Base-by-base conservation (phyloP, 2,113 vertebrate species). In the Apus apus region DNA sequence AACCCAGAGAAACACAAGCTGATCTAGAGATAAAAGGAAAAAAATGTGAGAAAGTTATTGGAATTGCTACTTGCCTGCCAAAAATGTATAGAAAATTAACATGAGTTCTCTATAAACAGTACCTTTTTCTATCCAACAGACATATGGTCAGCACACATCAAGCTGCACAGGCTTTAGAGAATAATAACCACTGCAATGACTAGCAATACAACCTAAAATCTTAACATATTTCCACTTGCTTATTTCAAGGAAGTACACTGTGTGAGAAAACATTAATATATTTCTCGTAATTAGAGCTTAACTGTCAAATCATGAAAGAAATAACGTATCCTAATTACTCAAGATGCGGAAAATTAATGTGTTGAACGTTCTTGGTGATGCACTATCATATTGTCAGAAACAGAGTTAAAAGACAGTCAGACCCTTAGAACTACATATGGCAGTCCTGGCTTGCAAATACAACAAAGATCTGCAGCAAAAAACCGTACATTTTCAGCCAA, bases 61-160 rank as follows among this genome's bases (percentile, higher is more conserved):
- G 27, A 89, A 85, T 53, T 80, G 32, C 36, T 64, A 68, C 62
- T 36, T 79, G 26, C 45, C 46, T 57, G 36, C 29, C 64, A 90
- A 83, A 13, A 46, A 81, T 50, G 11, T 54, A 18, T 1, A 74
- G 67, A 77, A 80, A 83, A 76, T 50, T 15, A 83, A 10, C 76
- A 54, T 50, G 40, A 57, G 46, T 20, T 40, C n/a, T 50, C 62
- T 53, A 66, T 32, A 75, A 79, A 76, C 5, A 76, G 45, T 40
- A 72, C 6, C 11, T 72, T 54, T 53, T 88, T 72, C 46, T 68
- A 72, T 15, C 29, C 61, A 64, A 16, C 15, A 80, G 30, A 46
- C 18, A 70, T 16, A 19, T 1, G 11, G 65, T 30, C 34, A 81
- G 56, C 20, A 68, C 0, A 0, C 34, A 78, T 13, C 10, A 57